Evolutionary conservation across 2,888 invertebrate species (phyloP).

Genomic region (Rhingia campestris): DNA sequence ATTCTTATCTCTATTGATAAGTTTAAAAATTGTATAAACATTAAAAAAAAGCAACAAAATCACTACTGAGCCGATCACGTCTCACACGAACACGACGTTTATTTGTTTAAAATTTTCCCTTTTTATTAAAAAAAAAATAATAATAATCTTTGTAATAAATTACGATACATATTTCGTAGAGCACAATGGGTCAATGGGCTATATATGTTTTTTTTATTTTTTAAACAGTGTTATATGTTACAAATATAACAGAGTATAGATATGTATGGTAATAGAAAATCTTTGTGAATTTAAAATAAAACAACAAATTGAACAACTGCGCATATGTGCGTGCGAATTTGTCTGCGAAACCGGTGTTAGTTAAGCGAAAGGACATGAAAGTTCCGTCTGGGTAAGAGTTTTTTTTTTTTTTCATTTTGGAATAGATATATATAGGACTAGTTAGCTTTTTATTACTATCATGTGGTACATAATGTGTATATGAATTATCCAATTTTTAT

Average conservation of each 20-base stretch:
- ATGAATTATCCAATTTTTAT: slow-evolving; percentile 54
- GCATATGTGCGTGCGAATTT: slow-evolving; percentile 10
- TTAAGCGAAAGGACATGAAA: slow-evolving; percentile 24
- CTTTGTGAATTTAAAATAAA: slow-evolving; percentile 50
- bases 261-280: slow-evolving; percentile 15
- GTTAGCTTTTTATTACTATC: slow-evolving; percentile 64
- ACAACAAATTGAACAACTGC: slow-evolving; percentile 30
- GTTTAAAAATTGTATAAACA: slow-evolving; percentile 51
- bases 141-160: slow-evolving; percentile 48
- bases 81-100: slow-evolving; percentile 32
- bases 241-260: slow-evolving; percentile 22
- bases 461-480: slow-evolving; percentile 36
- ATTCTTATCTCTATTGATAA: slow-evolving; percentile 59
- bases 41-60: slow-evolving; percentile 9
- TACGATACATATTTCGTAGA: slow-evolving; percentile 70
- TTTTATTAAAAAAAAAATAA: slow-evolving; percentile 1
- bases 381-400: slow-evolving; percentile 40
- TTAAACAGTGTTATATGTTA: slow-evolving; percentile 34
- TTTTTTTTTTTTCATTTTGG: slow-evolving; percentile 22
- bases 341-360: neutral
- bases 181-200: slow-evolving; percentile 67
- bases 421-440: slow-evolving; percentile 30
- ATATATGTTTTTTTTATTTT: slow-evolving; percentile 31
- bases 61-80: slow-evolving; percentile 22
- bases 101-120: slow-evolving; percentile 18